Evolutionary conservation across 2,797 vertebrate species (phyloP).

Genomic region (Avahi laniger): DNA sequence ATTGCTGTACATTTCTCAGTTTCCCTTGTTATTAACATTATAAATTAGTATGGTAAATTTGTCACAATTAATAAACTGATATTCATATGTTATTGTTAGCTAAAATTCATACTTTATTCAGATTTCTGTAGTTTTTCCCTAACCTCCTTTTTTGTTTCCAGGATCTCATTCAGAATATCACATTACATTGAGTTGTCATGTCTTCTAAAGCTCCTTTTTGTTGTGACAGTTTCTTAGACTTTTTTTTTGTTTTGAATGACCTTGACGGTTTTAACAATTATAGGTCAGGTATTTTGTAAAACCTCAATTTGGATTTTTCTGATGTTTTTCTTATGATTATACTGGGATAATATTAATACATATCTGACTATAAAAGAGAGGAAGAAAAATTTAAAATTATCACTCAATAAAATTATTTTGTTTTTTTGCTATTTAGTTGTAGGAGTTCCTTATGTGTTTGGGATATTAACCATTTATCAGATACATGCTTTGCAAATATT

Average conservation of each 20-base stretch:
- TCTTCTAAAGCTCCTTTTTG: not conserved
- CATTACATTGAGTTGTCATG: not conserved
- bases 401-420: not conserved
- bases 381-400: not conserved
- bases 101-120: not conserved
- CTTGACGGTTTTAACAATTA: not conserved
- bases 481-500: not conserved
- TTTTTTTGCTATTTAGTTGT: not conserved
- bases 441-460: not conserved
- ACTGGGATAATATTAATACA: not conserved
- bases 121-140: not conserved
- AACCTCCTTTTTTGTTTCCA: not conserved
- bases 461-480: not conserved
- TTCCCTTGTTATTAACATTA: not conserved
- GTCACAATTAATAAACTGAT: not conserved
- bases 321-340: not conserved
- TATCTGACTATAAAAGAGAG: not conserved
- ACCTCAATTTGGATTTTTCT: not conserved
- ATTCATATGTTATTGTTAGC: not conserved
- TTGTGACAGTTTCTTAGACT: not conserved
- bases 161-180: not conserved
- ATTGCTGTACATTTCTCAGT: not conserved
- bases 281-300: not conserved
- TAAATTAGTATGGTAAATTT: not conserved
- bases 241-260: not conserved